Evolutionary conservation across 2,888 invertebrate genomes (phyloP).

Genomic region (Criorhina ranunculi): DNA sequence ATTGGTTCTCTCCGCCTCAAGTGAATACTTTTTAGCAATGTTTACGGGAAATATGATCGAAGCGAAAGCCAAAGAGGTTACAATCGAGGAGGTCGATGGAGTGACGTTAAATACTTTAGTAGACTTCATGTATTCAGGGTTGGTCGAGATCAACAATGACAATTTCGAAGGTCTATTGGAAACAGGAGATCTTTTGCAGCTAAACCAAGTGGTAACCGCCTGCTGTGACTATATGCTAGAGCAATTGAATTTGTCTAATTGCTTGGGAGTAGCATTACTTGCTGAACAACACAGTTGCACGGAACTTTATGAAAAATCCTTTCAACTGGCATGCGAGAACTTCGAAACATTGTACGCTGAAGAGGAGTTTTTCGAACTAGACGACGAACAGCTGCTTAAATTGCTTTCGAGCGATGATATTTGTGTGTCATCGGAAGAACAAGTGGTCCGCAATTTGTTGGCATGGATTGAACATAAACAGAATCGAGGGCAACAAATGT

Average conservation of each 20-base stretch:
- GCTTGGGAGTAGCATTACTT: slow-evolving; percentile 27
- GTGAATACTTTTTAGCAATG: slow-evolving; percentile 21
- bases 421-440: slow-evolving; percentile 43
- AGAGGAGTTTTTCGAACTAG: slow-evolving; percentile 32
- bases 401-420: slow-evolving; percentile 39
- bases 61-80: background rate
- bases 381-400: slow-evolving; percentile 30
- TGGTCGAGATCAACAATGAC: background rate
- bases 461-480: slow-evolving; percentile 29
- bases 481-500: slow-evolving; percentile 16
- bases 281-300: slow-evolving; percentile 32
- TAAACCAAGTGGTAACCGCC: slow-evolving; percentile 12
- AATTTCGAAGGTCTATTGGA: background rate
- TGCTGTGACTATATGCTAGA: slow-evolving; percentile 34
- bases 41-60: background rate
- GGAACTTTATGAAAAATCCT: slow-evolving; percentile 13
- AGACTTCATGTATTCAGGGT: slow-evolving; percentile 10
- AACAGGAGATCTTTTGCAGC: slow-evolving; percentile 14
- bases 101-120: background rate
- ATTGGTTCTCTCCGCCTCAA: slow-evolving; percentile 6
- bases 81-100: background rate
- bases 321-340: slow-evolving; percentile 16
- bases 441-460: slow-evolving; percentile 35
- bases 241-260: slow-evolving; percentile 35
- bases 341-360: slow-evolving; percentile 27